Percentiles rank a stretch among this genome's conserved stretches.
Conservation (phyloP, 1,140 invertebrate species). For the Drosophila fuyamai region DNA sequence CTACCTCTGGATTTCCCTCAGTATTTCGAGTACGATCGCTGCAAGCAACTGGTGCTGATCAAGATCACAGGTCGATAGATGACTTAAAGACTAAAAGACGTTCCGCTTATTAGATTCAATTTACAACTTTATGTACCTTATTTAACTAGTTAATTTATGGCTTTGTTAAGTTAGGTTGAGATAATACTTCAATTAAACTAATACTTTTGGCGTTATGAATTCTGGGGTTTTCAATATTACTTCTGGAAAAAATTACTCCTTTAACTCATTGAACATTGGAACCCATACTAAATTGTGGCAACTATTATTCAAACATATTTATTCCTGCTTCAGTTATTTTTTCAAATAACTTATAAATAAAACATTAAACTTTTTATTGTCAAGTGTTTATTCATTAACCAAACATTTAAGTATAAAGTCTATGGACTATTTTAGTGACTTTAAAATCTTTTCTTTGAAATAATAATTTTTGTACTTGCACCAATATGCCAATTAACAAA, state of each 20-base stretch:
- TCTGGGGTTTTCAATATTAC: too few species aligned
- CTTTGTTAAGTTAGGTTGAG: neutral
- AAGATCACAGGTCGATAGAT: conserved; percentile 86
- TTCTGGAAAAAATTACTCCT: too few species aligned
- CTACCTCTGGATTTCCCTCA: conserved; percentile 91
- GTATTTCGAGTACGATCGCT: conserved; percentile 92
- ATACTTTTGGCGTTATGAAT: neutral
- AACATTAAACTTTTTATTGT: neutral
- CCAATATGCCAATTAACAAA: neutral
- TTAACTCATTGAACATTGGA: too few species aligned
- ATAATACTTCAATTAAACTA: neutral
- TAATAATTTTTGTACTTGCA: neutral
- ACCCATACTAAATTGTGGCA: too few species aligned
- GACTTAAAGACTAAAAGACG: neutral
- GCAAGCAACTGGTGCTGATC: conserved; percentile 91
- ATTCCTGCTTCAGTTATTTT: too few species aligned
- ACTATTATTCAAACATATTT: too few species aligned
- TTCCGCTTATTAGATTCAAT: conserved; percentile 1
- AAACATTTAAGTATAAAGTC: neutral
- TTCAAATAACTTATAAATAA: neutral
- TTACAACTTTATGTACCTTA: conserved; percentile 1
- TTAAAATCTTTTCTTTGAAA: neutral
- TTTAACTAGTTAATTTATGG: conserved; percentile 8
- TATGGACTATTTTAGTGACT: neutral
- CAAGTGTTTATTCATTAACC: neutral